A percentile compares a stretch with the other conserved stretches of the same genome.
Evolutionary conservation across 1,140 invertebrate genomes (phyloP).

Genomic region (Aethina tumida): DNA sequence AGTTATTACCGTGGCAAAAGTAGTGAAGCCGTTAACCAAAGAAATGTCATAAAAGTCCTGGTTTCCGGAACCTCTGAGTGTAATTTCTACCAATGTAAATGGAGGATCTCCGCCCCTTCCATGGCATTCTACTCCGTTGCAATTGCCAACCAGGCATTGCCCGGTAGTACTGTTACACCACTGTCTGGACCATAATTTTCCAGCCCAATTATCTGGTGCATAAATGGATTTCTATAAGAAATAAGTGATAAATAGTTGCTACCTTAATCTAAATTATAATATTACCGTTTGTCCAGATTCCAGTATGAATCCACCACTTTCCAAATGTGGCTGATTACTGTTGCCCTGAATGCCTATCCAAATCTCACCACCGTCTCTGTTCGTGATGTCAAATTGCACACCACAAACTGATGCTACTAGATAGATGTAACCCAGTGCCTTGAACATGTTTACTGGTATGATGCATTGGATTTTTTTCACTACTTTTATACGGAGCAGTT

Average conservation of each 20-base stretch:
- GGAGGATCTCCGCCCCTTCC: constrained; percentile 36
- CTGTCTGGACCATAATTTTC: constrained; percentile 35
- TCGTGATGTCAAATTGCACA: constrained; percentile 5
- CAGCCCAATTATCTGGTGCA: constrained; percentile 25
- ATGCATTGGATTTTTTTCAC: too few relatives aligned
- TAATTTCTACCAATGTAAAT: constrained; percentile 36
- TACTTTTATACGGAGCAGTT: too few relatives aligned
- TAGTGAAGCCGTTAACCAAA: constrained; percentile 39
- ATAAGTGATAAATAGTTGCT: too few relatives aligned
- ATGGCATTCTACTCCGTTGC: constrained; percentile 32
- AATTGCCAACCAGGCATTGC: constrained; percentile 34
- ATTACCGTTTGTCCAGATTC: constrained; percentile 1
- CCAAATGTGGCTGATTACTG: neutral
- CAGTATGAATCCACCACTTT: constrained; percentile 4
- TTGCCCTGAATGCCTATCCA: constrained; percentile 8
- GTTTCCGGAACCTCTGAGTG: constrained; percentile 25
- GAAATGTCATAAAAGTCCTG: constrained; percentile 37
- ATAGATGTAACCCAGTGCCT: too few relatives aligned
- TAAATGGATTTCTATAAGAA: constrained; percentile 7
- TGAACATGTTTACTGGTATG: too few relatives aligned
- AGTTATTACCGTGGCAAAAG: constrained; percentile 23
- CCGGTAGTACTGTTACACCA: constrained; percentile 24
- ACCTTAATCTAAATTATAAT: too few relatives aligned
- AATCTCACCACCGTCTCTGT: constrained; percentile 1
- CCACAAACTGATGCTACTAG: too few relatives aligned